A percentile compares a stretch with the other conserved stretches of the same genome.
Conservation (phyloP, 2,888 invertebrate species). For the Aleiodes alternator region DNA sequence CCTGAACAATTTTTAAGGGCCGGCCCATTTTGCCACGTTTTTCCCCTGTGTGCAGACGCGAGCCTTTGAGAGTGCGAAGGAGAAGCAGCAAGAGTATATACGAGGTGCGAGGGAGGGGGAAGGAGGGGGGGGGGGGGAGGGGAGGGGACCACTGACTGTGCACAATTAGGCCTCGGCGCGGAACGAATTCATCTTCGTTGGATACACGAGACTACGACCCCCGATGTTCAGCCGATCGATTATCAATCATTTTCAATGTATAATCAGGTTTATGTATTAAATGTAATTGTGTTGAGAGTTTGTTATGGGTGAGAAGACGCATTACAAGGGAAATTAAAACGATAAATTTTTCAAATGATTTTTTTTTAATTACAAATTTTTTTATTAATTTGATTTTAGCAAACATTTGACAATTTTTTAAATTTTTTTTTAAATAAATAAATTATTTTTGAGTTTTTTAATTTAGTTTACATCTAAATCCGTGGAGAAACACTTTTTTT, state of each 20-base stretch:
- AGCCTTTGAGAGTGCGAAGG: slow-evolving; percentile 16
- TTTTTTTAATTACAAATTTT: background rate
- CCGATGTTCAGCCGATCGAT: slow-evolving; percentile 66
- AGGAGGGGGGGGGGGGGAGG: background rate
- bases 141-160: slow-evolving; percentile 69
- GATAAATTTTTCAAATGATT: background rate
- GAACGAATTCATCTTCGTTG: slow-evolving; percentile 72
- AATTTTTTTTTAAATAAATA: too few species aligned
- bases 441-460: too few species aligned
- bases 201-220: slow-evolving; percentile 61
- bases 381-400: background rate
- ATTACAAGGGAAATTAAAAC: slow-evolving; percentile 3
- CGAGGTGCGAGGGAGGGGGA: background rate
- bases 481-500: too few species aligned
- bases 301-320: slow-evolving; percentile 4
- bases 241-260: slow-evolving; percentile 67
- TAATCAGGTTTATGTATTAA: slow-evolving; percentile 5
- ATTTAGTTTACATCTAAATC: too few species aligned
- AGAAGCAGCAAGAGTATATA: slow-evolving; percentile 28
- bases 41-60: background rate
- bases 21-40: too few species aligned
- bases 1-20: too few species aligned
- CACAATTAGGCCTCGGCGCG: slow-evolving; percentile 70
- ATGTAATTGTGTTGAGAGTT: slow-evolving; percentile 9
- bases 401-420: too few species aligned